Percentiles rank a stretch among this genome's conserved stretches.
Evolutionary conservation across 2,797 vertebrate species (phyloP).

Genomic region (Mormyrus hasselquistii): DNA sequence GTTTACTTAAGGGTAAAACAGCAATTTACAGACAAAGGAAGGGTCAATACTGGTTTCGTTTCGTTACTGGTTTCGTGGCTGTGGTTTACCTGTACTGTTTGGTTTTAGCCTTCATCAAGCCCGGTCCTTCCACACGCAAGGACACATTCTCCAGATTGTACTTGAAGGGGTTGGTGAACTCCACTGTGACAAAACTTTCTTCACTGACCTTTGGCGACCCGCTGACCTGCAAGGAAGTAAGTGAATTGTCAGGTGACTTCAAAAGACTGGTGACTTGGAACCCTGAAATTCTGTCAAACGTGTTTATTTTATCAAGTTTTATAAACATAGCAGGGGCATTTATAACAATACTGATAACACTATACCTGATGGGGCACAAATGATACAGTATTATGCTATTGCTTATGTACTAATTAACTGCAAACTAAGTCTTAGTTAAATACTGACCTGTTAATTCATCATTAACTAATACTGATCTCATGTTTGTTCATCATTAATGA

Average conservation of each 20-base stretch:
- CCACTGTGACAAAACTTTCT: slow-evolving; percentile 69
- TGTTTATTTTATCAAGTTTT: too few species aligned
- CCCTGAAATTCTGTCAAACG: neutral
- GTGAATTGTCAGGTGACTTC: neutral
- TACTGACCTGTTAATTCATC: neutral
- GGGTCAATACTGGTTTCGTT: neutral
- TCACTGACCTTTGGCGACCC: slow-evolving; percentile 55
- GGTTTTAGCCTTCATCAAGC: slow-evolving; percentile 58
- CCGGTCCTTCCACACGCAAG: slow-evolving; percentile 78
- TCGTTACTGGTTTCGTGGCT: neutral
- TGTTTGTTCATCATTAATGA: neutral
- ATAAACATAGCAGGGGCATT: neutral
- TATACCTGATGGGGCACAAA: neutral
- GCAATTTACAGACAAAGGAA: neutral
- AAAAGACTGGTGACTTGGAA: neutral
- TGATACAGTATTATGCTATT: neutral
- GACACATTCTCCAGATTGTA: slow-evolving; percentile 65
- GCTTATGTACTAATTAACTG: neutral
- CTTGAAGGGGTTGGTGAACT: slow-evolving; percentile 83
- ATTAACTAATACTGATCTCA: neutral
- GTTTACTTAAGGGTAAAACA: neutral
- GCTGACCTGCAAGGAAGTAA: slow-evolving; percentile 56
- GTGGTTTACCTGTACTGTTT: slow-evolving; percentile 73
- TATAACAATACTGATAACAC: neutral
- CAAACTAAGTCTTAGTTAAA: neutral